These are phyloP conservation scores for Malacoraja senta DNA, from an alignment of 2,797 vertebrate genomes.

Conservation along the genomic window DNA sequence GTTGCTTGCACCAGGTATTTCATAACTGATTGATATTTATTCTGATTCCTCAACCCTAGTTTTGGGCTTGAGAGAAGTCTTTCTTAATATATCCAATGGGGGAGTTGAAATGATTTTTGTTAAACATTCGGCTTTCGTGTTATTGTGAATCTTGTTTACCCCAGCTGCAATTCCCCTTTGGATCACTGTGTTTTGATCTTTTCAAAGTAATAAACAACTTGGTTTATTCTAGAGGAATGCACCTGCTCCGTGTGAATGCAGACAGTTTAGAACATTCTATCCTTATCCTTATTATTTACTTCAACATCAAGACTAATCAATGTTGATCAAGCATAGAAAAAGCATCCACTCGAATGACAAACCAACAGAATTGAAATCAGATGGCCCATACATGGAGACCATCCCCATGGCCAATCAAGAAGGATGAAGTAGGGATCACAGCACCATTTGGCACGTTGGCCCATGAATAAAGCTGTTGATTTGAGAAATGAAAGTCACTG, in stretches of 20 bases:
- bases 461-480: no score
- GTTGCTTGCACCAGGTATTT: background rate
- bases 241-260: background rate
- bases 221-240: background rate
- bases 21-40: background rate
- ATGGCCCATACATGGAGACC: no score
- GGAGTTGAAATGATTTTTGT: background rate
- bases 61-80: background rate
- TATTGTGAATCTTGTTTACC: background rate
- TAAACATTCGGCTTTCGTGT: background rate
- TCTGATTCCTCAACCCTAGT: background rate
- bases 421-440: no score
- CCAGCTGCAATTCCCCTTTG: background rate
- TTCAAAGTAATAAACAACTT: background rate
- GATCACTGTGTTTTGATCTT: background rate
- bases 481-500: no score
- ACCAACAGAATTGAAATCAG: background rate
- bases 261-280: background rate
- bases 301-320: no score
- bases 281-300: background rate
- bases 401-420: no score
- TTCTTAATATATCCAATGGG: background rate
- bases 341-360: background rate
- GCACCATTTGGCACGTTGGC: no score
- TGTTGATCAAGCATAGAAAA: background rate